Percentiles rank a stretch among this genome's conserved stretches.
phyloP scores from a whole-genome alignment of 2,888 invertebrate species.

The Diloba caeruleocephala region DNA sequence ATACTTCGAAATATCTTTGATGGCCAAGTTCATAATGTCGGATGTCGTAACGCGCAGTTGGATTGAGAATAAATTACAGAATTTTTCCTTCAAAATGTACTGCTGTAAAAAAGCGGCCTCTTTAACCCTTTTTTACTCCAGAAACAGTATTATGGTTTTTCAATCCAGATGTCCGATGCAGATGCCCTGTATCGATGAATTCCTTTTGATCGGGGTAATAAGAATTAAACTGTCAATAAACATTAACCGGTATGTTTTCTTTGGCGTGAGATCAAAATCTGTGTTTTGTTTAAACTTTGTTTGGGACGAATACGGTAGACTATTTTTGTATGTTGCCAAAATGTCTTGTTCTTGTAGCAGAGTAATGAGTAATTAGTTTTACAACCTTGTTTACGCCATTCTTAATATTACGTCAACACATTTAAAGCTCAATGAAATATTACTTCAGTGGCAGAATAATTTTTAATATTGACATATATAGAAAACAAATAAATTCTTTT shows the following conservation, averaged over 20 bases:
- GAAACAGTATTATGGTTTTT: background rate
- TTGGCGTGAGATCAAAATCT: constrained; percentile 68
- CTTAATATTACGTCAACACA: no score
- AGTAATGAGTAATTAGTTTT: background rate
- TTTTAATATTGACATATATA: no score
- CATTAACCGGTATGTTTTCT: constrained; percentile 62
- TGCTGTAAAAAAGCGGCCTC: no score
- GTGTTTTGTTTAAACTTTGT: constrained; percentile 35
- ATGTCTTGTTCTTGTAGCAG: background rate
- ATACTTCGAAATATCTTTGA: no score
- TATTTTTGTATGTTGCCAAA: constrained; percentile 21
- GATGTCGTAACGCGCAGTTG: no score
- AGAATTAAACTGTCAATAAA: constrained; percentile 66
- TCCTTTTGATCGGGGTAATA: constrained; percentile 68
- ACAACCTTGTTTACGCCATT: constrained; percentile 4
- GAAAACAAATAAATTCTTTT: no score
- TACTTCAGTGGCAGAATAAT: no score
- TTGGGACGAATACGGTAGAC: constrained; percentile 17
- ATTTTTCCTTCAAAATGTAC: no score
- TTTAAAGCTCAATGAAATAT: no score
- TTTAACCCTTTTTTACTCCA: background rate
- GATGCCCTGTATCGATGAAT: constrained; percentile 38
- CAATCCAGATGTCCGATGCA: constrained; percentile 48
- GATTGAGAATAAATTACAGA: no score
- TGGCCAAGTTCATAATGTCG: no score